These are phyloP conservation scores for Teleogryllus oceanicus DNA, from an alignment of 2,888 invertebrate species.

Conservation along the genomic window DNA sequence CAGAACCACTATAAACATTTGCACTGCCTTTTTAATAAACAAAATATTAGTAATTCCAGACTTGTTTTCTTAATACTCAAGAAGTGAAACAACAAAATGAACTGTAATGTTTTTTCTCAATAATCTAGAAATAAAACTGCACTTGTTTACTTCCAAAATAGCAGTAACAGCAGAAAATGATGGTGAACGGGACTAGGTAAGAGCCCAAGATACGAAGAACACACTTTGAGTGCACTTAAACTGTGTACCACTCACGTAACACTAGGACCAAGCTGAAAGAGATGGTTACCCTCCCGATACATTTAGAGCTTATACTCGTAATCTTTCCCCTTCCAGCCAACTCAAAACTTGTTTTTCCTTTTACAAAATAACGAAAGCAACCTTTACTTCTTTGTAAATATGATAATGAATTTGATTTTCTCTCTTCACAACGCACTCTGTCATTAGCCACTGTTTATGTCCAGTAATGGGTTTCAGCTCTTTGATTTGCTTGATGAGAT, in stretches of 20 bases:
- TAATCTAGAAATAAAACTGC: not conserved
- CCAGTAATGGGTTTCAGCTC: constrained; percentile 84
- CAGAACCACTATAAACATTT: too few relatives aligned
- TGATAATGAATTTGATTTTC: constrained; percentile 31
- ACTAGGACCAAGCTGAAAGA: constrained; percentile 24
- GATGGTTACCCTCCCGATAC: not conserved
- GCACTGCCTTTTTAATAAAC: too few relatives aligned
- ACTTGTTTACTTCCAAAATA: not conserved
- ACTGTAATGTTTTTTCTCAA: not conserved
- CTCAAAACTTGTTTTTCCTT: not conserved
- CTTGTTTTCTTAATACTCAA: not conserved
- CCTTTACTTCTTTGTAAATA: constrained; percentile 29
- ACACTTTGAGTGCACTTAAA: not conserved
- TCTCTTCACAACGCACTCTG: constrained; percentile 24
- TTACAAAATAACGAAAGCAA: constrained; percentile 35
- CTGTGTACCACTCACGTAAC: not conserved
- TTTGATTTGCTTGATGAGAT: constrained; percentile 99
- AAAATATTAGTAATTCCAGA: too few relatives aligned
- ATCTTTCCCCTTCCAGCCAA: not conserved
- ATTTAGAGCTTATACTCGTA: not conserved
- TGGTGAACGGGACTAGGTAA: not conserved
- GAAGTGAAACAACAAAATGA: not conserved
- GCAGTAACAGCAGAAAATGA: constrained; percentile 8
- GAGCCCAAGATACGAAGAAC: not conserved
- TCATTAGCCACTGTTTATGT: constrained; percentile 45